Conservation (phyloP, 2,888 invertebrate species). For the Torymus tubicola region DNA sequence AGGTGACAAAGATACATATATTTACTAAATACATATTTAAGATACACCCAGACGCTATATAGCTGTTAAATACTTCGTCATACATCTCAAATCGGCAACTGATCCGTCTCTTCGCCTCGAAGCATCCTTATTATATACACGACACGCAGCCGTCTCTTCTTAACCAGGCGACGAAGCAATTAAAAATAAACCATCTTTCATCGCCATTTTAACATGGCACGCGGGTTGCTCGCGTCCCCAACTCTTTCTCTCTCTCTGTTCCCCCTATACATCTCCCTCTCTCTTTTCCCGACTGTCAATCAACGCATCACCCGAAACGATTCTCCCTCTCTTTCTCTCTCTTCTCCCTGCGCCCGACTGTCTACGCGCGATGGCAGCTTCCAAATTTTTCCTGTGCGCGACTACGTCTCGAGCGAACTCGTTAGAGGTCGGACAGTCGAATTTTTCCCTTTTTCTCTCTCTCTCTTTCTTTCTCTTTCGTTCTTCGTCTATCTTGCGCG, state of each 20-base stretch:
- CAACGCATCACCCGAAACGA: conserved; percentile 50
- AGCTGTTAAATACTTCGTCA: not conserved
- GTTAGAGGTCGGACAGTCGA: conserved; percentile 69
- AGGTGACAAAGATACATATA: no score
- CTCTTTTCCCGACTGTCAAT: conserved; percentile 58
- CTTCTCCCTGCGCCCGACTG: not conserved
- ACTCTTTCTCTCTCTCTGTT: not conserved
- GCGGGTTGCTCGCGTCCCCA: conserved; percentile 42
- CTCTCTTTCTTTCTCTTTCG: conserved; percentile 9
- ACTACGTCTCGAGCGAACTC: conserved; percentile 70
- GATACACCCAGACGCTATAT: no score
- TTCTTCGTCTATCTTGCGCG: not conserved
- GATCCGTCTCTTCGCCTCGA: no score
- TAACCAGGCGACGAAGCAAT: conserved; percentile 64
- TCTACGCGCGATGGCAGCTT: not conserved
- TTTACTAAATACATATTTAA: no score
- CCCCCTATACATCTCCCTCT: no score
- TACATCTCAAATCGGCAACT: conserved; percentile 51
- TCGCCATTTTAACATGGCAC: conserved; percentile 72
- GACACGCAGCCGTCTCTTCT: conserved; percentile 31
- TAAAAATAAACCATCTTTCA: conserved; percentile 74
- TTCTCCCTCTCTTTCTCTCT: conserved; percentile 25
- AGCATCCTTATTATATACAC: not conserved
- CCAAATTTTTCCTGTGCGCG: conserved; percentile 41
- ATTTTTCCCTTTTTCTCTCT: conserved; percentile 60